These are phyloP conservation scores for Drosophila birchii DNA, from an alignment of 2,888 invertebrate genomes.

Conservation along the genomic window DNA sequence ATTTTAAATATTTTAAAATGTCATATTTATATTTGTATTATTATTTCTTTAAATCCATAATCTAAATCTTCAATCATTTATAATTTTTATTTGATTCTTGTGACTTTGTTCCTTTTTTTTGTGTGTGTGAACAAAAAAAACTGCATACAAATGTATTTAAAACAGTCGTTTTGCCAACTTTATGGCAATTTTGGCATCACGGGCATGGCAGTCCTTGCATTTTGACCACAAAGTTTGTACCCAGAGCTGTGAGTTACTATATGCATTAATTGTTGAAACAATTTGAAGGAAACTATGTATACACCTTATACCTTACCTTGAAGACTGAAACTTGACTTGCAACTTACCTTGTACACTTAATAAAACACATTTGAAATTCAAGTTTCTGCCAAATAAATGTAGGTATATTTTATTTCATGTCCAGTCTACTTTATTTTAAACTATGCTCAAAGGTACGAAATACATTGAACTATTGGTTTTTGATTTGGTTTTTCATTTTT, in stretches of 20 bases:
- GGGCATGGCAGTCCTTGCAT: slow-evolving; percentile 10
- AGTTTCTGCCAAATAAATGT: slow-evolving; percentile 11
- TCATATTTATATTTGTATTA: not conserved
- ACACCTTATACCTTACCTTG: not conserved
- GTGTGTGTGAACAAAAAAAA: not conserved
- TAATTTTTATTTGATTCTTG: fast-evolving
- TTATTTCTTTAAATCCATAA: too few relatives aligned
- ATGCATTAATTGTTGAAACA: slow-evolving; percentile 29
- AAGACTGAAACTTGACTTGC: not conserved
- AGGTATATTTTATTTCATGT: slow-evolving; percentile 33
- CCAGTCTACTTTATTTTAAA: slow-evolving; percentile 38
- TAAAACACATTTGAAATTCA: not conserved
- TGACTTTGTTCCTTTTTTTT: not conserved
- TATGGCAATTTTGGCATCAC: slow-evolving; percentile 2
- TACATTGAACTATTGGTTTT: slow-evolving; percentile 58
- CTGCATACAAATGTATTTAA: slow-evolving; percentile 40
- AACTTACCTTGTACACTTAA: not conserved
- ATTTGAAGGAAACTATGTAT: not conserved
- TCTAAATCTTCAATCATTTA: too few relatives aligned
- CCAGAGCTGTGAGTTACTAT: slow-evolving; percentile 12
- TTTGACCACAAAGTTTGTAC: not conserved
- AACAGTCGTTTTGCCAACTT: slow-evolving; percentile 38
- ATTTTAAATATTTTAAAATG: too few relatives aligned
- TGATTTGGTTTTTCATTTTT: slow-evolving; percentile 17
- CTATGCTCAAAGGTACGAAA: slow-evolving; percentile 63